These are phyloP conservation scores for Sturmia bella DNA, from an alignment of 2,888 invertebrate species.

Conservation along the genomic window DNA sequence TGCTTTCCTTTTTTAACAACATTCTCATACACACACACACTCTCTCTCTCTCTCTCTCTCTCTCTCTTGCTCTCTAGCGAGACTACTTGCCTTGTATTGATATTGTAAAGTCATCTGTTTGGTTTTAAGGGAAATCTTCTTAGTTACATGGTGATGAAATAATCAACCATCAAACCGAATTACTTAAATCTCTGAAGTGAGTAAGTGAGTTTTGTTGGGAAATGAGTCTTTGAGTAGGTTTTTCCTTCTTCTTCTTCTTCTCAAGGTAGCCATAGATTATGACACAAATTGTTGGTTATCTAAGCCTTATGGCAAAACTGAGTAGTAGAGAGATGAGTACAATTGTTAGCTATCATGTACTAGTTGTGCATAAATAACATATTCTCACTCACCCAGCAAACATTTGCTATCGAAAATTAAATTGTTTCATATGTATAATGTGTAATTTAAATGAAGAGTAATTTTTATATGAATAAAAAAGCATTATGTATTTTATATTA, in stretches of 20 bases:
- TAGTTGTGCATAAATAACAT: constrained; percentile 16
- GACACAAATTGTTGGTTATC: constrained; percentile 58
- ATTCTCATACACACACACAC: too few species aligned
- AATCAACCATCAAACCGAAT: constrained; percentile 50
- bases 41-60: background rate
- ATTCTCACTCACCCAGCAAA: background rate
- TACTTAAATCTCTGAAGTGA: constrained; percentile 31
- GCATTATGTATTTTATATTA: too few species aligned
- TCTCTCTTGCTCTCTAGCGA: background rate
- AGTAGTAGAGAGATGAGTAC: constrained; percentile 59
- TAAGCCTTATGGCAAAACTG: constrained; percentile 66
- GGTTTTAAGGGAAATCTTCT: constrained; percentile 17
- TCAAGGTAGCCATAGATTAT: constrained; percentile 8
- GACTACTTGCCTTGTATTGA: background rate
- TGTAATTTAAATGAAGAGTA: too few species aligned
- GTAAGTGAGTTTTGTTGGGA: background rate
- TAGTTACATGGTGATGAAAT: constrained; percentile 44
- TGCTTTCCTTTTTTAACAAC: background rate
- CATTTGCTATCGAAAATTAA: too few species aligned
- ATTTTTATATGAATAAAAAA: too few species aligned
- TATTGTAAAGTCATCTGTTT: background rate
- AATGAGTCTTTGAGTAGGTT: constrained; percentile 12
- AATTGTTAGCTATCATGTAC: constrained; percentile 56
- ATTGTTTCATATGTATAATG: too few species aligned
- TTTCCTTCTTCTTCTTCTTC: background rate